Percentiles rank a stretch among this genome's conserved stretches.
phyloP scores from a whole-genome alignment of 2,888 invertebrate species.

The Cryptophagus acutangulus region DNA sequence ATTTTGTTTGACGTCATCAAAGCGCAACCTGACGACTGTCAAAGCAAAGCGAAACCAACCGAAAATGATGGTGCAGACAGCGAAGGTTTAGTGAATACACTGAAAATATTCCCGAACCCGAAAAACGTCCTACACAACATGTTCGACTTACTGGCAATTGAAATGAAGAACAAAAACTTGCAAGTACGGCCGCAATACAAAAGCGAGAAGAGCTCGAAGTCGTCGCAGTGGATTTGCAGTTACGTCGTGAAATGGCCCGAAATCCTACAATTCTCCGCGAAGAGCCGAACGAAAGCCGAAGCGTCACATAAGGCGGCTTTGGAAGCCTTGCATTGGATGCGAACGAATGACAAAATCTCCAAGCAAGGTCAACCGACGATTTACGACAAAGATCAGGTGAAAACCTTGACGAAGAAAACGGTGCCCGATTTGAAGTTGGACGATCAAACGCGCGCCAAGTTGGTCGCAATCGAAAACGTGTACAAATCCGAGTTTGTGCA shows the following conservation, averaged over 20 bases:
- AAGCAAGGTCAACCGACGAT: constrained; percentile 50
- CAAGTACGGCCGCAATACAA: constrained; percentile 47
- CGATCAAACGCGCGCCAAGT: constrained; percentile 38
- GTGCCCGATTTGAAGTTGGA: constrained; percentile 31
- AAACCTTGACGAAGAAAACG: constrained; percentile 40
- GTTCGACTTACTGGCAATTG: constrained; percentile 46
- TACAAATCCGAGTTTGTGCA: constrained; percentile 30
- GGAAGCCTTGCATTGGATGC: constrained; percentile 54
- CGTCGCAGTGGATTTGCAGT: constrained; percentile 50
- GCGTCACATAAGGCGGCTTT: constrained; percentile 54
- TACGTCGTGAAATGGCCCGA: constrained; percentile 58
- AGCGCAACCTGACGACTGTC: too few species aligned
- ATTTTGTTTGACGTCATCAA: too few species aligned
- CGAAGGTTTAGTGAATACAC: constrained; percentile 6
- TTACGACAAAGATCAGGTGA: constrained; percentile 46
- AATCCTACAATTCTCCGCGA: constrained; percentile 51
- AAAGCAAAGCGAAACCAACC: too few species aligned
- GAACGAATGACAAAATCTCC: constrained; percentile 49
- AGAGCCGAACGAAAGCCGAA: constrained; percentile 51
- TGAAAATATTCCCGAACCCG: constrained; percentile 49
- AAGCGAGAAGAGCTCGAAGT: constrained; percentile 32
- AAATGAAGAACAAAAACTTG: constrained; percentile 39
- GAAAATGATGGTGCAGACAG: constrained; percentile 2
- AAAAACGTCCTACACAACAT: constrained; percentile 51
- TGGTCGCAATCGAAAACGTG: constrained; percentile 44